A percentile compares a stretch with the other conserved stretches of the same genome.
Conservation (phyloP, 2,797 vertebrate species). For the Sebastiscus tertius region DNA sequence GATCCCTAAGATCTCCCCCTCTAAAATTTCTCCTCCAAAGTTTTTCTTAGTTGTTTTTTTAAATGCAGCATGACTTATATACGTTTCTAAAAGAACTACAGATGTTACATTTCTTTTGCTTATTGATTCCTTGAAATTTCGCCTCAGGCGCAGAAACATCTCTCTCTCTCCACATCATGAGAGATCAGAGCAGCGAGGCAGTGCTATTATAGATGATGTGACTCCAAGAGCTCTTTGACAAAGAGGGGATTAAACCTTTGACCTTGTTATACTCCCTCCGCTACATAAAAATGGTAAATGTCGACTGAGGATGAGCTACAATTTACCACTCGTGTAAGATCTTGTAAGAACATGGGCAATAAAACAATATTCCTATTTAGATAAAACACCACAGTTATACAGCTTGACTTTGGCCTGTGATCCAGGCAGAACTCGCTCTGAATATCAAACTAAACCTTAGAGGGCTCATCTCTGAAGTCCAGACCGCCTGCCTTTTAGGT, state of each 20-base stretch:
- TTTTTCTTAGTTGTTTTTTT: background rate
- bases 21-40: background rate
- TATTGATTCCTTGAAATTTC: background rate
- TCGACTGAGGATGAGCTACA: background rate
- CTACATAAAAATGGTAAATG: background rate
- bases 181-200: background rate
- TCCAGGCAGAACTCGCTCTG: background rate
- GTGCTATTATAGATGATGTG: background rate
- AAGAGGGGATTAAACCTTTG: slow-evolving; percentile 38
- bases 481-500: background rate
- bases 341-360: background rate
- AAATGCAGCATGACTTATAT: background rate
- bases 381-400: background rate
- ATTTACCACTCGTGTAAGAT: background rate
- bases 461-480: background rate
- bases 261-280: slow-evolving; percentile 11
- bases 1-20: background rate
- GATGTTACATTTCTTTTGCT: background rate
- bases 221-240: background rate
- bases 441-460: background rate
- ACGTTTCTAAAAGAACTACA: background rate
- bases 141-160: background rate
- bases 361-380: slow-evolving; percentile 10
- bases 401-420: slow-evolving; percentile 22
- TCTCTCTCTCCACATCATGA: background rate